These are phyloP conservation scores for Lacerta bilineata DNA, from an alignment of 2,797 vertebrate genomes.

Conservation along the genomic window DNA sequence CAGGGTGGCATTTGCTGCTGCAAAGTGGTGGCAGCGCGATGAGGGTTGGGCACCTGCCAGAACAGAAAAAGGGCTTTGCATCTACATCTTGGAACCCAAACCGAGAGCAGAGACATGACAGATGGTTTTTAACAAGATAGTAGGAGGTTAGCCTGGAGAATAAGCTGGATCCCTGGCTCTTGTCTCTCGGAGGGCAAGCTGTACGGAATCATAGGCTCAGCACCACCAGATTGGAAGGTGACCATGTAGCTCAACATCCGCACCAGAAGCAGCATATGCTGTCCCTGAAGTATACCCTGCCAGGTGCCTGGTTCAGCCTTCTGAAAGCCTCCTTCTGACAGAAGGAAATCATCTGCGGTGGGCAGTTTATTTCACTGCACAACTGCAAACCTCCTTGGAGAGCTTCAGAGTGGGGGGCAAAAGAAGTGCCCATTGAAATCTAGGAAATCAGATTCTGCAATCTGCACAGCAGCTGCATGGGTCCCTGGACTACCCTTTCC, in stretches of 20 bases:
- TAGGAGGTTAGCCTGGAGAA: neutral
- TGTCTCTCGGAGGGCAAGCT: neutral
- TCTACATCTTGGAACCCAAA: neutral
- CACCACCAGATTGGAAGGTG: neutral
- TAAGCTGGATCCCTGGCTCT: neutral
- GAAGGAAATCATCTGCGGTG: neutral
- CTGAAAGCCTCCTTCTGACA: neutral
- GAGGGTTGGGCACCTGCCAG: neutral
- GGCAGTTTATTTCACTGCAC: no score
- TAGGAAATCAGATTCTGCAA: neutral
- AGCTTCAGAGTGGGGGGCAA: neutral
- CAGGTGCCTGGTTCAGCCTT: neutral
- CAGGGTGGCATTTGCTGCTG: neutral
- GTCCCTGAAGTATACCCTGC: neutral
- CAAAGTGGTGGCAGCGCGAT: neutral
- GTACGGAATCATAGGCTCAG: neutral
- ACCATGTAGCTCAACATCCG: neutral
- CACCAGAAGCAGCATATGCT: neutral
- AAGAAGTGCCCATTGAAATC: neutral
- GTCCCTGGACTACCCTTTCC: neutral
- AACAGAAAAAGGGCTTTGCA: neutral
- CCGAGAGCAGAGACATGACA: neutral
- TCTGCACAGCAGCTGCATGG: neutral
- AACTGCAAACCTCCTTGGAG: neutral
- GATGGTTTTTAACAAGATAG: neutral